Percentiles rank a stretch among this genome's conserved stretches.
Conservation (phyloP, 2,797 vertebrate species). For the Anguilla marmorata region DNA sequence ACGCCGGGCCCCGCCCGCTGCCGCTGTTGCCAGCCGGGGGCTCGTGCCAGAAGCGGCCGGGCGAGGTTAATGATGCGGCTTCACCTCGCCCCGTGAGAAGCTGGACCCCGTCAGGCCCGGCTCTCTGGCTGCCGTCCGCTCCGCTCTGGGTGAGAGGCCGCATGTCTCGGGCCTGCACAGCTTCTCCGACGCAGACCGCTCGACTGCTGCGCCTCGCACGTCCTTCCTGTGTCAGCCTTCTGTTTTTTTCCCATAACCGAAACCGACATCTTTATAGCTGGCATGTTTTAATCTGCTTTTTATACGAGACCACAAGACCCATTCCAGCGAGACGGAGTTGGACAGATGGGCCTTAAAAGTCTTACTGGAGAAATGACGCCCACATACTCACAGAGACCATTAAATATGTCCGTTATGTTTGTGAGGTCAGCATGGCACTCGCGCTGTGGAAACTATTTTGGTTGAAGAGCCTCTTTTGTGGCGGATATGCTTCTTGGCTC, state of each 20-base stretch:
- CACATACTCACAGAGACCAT: not conserved
- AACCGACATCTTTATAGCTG: slow-evolving; percentile 1
- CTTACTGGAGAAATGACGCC: not conserved
- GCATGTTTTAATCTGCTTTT: not conserved
- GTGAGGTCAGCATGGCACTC: slow-evolving; percentile 1
- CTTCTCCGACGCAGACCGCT: not conserved
- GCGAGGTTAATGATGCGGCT: slow-evolving; percentile 1
- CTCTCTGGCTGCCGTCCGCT: not conserved
- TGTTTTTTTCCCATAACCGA: not conserved
- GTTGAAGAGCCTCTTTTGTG: slow-evolving; percentile 16
- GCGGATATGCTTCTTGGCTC: slow-evolving; percentile 9
- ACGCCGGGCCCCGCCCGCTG: not conserved
- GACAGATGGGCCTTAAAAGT: not conserved
- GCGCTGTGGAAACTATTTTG: slow-evolving; percentile 8
- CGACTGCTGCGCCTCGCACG: not conserved
- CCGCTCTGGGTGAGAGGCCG: not conserved
- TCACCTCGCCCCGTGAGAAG: not conserved
- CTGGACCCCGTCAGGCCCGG: not conserved
- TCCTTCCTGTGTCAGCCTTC: slow-evolving; percentile 2
- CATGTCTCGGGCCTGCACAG: not conserved
- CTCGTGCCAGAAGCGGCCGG: not conserved
- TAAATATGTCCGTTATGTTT: slow-evolving; percentile 22
- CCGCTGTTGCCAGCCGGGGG: not conserved
- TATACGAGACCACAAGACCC: not conserved
- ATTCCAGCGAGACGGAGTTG: not conserved